These are phyloP conservation scores for Tenthredo distinguenda DNA, from an alignment of 2,888 invertebrate genomes.

Conservation along the genomic window DNA sequence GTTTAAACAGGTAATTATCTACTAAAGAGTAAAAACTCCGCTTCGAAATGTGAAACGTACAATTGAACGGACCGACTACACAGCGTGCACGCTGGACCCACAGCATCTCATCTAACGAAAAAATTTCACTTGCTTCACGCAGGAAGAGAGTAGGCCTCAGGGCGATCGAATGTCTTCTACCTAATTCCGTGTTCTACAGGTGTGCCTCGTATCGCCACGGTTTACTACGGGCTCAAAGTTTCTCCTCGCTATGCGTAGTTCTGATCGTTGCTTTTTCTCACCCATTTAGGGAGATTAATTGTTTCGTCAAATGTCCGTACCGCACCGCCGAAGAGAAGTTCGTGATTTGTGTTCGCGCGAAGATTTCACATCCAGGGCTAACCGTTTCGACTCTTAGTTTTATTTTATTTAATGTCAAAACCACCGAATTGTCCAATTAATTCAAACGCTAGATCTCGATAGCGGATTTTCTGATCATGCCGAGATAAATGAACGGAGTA, in stretches of 20 bases:
- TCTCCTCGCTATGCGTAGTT: not conserved
- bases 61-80: conserved; percentile 10
- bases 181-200: conserved; percentile 1
- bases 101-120: not conserved
- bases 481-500: not conserved
- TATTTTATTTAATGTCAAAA: not conserved
- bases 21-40: not conserved
- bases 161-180: conserved; percentile 14
- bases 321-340: not conserved
- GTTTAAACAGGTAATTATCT: not conserved
- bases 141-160: conserved; percentile 42
- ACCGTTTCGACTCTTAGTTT: too few relatives aligned
- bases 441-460: not conserved
- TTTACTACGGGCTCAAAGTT: conserved; percentile 15
- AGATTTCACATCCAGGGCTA: not conserved
- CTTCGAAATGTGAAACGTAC: not conserved
- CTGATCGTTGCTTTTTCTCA: not conserved
- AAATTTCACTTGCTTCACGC: conserved; percentile 48
- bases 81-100: not conserved
- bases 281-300: not conserved
- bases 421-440: not conserved
- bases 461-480: not conserved
- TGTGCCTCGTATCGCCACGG: not conserved
- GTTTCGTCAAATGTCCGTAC: too few relatives aligned
- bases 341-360: too few relatives aligned